Conservation (phyloP, 2,113 vertebrate species). For the Charina bottae region DNA sequence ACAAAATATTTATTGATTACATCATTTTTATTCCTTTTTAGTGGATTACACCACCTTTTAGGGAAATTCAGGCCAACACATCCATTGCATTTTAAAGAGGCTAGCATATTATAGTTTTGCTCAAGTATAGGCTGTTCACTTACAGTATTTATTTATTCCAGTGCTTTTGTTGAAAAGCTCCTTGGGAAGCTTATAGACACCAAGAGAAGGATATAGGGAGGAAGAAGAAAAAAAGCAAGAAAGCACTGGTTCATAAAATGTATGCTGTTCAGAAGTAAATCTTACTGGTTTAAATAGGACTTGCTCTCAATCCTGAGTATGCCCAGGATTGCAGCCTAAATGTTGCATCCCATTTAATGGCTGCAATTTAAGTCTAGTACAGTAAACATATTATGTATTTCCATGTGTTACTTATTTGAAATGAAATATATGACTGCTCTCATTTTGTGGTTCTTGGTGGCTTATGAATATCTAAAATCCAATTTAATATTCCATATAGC, state of each 20-base stretch:
- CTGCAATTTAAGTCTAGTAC: not conserved
- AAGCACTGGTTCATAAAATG: not conserved
- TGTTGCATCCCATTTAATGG: not conserved
- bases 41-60: not conserved
- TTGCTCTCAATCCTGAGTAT: not conserved
- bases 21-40: not conserved
- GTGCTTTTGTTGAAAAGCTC: not conserved
- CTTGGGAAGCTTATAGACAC: not conserved
- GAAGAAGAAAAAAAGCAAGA: not conserved
- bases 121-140: not conserved
- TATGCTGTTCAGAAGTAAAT: not conserved
- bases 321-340: not conserved
- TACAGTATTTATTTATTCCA: not conserved
- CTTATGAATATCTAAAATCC: slow-evolving; percentile 5
- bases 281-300: not conserved
- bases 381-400: not conserved
- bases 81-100: not conserved
- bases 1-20: not conserved
- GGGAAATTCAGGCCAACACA: not conserved
- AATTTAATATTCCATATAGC: not conserved
- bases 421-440: not conserved
- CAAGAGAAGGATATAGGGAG: not conserved
- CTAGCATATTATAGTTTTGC: not conserved
- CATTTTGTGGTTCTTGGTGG: slow-evolving; percentile 1
- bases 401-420: not conserved